Percentiles rank a stretch among this genome's conserved stretches.
Evolutionary conservation across 2,888 invertebrate genomes (phyloP).

Genomic region (Drosophila putrida): DNA sequence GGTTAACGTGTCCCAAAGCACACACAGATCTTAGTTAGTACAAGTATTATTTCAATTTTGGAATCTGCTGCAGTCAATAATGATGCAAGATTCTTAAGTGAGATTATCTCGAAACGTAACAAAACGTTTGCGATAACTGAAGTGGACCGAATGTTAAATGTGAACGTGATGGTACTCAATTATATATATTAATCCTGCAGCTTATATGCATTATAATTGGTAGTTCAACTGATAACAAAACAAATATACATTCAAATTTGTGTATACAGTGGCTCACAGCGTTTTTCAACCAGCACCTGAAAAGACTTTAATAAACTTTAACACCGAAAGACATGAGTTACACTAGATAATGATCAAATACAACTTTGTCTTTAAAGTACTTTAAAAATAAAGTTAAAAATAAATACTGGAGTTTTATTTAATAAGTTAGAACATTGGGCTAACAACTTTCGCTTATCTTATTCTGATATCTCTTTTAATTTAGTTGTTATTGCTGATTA

Average conservation of each 20-base stretch:
- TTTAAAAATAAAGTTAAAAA: too few relatives aligned
- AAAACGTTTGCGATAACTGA: constrained; percentile 30
- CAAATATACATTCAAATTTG: background rate
- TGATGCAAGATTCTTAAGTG: constrained; percentile 4
- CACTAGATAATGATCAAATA: too few relatives aligned
- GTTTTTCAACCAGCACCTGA: too few relatives aligned
- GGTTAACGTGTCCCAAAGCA: background rate
- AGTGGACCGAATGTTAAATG: background rate
- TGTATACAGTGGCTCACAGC: too few relatives aligned
- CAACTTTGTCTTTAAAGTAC: too few relatives aligned
- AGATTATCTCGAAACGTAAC: constrained; percentile 7
- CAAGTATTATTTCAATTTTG: background rate
- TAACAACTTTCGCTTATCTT: too few relatives aligned
- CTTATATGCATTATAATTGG: constrained; percentile 28
- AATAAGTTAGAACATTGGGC: too few relatives aligned
- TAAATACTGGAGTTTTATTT: too few relatives aligned
- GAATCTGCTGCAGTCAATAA: background rate
- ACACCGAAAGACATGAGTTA: too few relatives aligned
- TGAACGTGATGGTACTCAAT: constrained; percentile 31
- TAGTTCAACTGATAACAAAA: constrained; percentile 33
- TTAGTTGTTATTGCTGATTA: too few relatives aligned
- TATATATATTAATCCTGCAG: constrained; percentile 45
- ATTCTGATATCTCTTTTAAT: too few relatives aligned
- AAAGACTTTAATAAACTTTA: too few relatives aligned
- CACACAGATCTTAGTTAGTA: background rate